Base-by-base conservation (phyloP, 2,113 vertebrate species). In the Elephantulus edwardii region DNA sequence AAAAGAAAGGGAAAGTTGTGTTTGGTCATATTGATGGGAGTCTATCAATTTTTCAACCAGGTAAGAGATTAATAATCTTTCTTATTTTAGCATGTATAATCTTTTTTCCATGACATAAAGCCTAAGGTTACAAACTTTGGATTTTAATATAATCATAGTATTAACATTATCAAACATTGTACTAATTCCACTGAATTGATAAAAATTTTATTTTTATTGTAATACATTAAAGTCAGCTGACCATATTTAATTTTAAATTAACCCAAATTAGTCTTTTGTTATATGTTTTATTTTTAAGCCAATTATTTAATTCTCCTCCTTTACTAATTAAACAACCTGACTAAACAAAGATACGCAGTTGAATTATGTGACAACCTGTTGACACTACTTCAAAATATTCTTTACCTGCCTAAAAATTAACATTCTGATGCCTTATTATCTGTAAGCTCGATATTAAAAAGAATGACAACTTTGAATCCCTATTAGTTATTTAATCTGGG, bases 11-110 rank as follows among this genome's bases (percentile, higher is more conserved):
- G n/a, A 99, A 99, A 83, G 97, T 99, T 79, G 98, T 98, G 26
- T 99, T 99, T 91, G 99, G 99, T 48, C 99, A 99, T 96, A 98
- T 98, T 4, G 99, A 99, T 87, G 99, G 99, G 58, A 99, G 99
- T 94, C 96, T 99, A 13, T 99, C 99, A 17, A 93, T 99, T 95
- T 99, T 99, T 94, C 99, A 99, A 81, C 98, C 99, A 97, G 99
- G 99, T 99, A 97, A 97, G 95, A 91, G 64, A 46, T 38, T 56
- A 48, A 68, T 40, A 2, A 26, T 5, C 44, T 46, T 82, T 40
- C 10, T 76, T 77, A 74, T 86, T 77, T 42, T 52, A 38, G 12
- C 54, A 72, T 74, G n/a, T 58, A 0, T 33, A 33, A 26, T 92
- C 4, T 30, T 77, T 77, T 60, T 56, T 68, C n/a, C 5, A 44